Evolutionary conservation across 2,113 vertebrate species (phyloP).

Genomic region (Cranoglanis bouderius): DNA sequence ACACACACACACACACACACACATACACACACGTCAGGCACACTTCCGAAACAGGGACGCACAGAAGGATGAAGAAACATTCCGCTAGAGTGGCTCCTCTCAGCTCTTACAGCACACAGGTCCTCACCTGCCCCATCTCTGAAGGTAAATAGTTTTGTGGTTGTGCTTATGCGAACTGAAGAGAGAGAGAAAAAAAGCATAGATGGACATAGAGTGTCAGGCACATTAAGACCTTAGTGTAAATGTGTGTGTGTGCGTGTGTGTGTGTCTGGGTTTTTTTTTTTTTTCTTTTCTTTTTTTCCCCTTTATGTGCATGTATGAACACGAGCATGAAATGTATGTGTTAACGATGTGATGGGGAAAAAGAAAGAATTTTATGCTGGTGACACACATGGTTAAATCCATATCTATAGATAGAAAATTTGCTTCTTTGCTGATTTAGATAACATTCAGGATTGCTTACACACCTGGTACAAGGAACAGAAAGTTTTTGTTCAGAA

Average conservation of each 20-base stretch:
- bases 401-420: neutral
- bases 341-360: neutral
- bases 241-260: conserved; percentile 25
- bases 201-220: neutral
- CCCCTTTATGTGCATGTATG: neutral
- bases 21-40: conserved; percentile 44
- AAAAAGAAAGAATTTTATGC: neutral
- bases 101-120: conserved; percentile 76
- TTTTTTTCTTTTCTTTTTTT: neutral
- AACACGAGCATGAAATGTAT: neutral
- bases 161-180: conserved; percentile 44
- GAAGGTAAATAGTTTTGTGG: conserved; percentile 69
- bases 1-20: conserved; percentile 36
- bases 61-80: conserved; percentile 83
- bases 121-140: conserved; percentile 73
- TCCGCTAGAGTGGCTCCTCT: conserved; percentile 82
- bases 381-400: neutral
- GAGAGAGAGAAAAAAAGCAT: conserved; percentile 4
- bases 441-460: neutral
- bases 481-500: neutral
- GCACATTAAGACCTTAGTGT: neutral
- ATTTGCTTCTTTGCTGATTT: neutral
- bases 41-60: conserved; percentile 56
- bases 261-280: conserved; percentile 1
- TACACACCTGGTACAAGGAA: neutral